Percentiles rank a stretch among this genome's conserved stretches.
Conservation (phyloP, 2,888 invertebrate species). For the Dione juno region DNA sequence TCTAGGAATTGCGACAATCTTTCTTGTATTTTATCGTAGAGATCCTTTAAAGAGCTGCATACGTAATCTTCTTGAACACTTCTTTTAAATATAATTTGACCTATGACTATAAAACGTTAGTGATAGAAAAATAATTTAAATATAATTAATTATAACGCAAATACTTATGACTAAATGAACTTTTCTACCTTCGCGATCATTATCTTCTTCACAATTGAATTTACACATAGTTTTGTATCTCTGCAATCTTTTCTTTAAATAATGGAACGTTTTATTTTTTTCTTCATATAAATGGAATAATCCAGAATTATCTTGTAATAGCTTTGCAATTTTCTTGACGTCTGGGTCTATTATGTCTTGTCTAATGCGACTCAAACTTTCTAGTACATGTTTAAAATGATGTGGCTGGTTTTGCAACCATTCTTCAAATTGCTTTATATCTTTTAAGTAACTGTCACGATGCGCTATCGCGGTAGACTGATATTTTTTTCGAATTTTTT, state of each 20-base stretch:
- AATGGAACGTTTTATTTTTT: constrained; percentile 29
- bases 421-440: constrained; percentile 47
- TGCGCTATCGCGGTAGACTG: constrained; percentile 42
- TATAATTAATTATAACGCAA: background rate
- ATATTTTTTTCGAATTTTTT: constrained; percentile 46
- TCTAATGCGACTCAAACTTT: constrained; percentile 49
- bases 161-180: background rate
- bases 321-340: constrained; percentile 40
- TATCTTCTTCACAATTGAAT: constrained; percentile 47
- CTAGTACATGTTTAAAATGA: constrained; percentile 57
- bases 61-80: constrained; percentile 39
- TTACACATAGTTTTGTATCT: constrained; percentile 50
- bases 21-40: constrained; percentile 45
- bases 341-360: constrained; percentile 45
- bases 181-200: constrained; percentile 37
- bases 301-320: constrained; percentile 44
- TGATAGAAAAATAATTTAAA: constrained; percentile 3
- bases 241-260: constrained; percentile 34
- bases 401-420: constrained; percentile 50
- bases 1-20: constrained; percentile 43
- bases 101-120: constrained; percentile 33
- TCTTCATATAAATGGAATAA: constrained; percentile 42
- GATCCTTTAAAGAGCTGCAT: constrained; percentile 52
- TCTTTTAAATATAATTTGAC: constrained; percentile 30
- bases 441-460: constrained; percentile 44